Evolutionary conservation across 2,113 vertebrate species (phyloP).

Genomic region (Sardina pilchardus): DNA sequence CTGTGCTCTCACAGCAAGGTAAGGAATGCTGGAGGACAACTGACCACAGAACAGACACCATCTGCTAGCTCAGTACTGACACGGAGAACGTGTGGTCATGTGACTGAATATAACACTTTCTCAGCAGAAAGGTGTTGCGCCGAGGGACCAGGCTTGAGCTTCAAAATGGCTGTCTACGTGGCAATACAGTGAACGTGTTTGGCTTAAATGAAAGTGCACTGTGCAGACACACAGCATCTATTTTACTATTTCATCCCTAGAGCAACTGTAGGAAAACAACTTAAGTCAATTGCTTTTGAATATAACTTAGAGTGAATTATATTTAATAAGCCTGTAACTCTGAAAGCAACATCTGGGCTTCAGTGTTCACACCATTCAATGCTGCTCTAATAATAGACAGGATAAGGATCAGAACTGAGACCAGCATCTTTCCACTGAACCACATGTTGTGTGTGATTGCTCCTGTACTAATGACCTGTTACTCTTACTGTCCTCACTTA

Average conservation of each 20-base stretch:
- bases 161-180: not conserved
- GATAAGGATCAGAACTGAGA: not conserved
- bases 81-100: not conserved
- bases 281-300: no score
- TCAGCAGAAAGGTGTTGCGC: no score
- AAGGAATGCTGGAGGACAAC: not conserved
- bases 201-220: not conserved
- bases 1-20: not conserved
- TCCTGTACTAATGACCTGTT: not conserved
- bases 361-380: not conserved
- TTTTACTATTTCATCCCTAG: not conserved
- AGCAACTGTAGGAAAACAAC: not conserved
- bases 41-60: no score
- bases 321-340: not conserved
- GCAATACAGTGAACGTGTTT: not conserved
- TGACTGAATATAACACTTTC: not conserved
- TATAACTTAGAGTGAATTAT: not conserved
- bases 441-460: not conserved
- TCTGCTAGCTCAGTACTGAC: no score
- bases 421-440: not conserved
- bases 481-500: not conserved
- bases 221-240: not conserved
- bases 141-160: not conserved
- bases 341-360: not conserved
- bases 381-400: not conserved